Evolutionary conservation across 2,888 invertebrate genomes (phyloP).

Genomic region (Dascillus cervinus): DNA sequence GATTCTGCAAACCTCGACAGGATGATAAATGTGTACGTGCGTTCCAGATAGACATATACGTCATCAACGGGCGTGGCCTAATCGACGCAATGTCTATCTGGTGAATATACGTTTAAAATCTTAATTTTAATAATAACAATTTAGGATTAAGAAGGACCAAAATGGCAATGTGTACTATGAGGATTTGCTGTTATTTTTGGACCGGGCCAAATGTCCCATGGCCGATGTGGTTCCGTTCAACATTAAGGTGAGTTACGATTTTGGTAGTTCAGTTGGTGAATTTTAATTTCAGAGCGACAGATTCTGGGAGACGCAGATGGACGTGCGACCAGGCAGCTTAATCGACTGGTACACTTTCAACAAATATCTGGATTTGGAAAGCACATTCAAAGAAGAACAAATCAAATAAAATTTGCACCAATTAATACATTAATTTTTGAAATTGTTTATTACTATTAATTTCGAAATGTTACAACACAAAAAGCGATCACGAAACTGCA

Average conservation of each 20-base stretch:
- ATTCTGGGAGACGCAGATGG: background rate
- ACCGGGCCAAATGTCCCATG: constrained; percentile 53
- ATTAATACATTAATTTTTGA: no score
- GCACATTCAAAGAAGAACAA: constrained; percentile 33
- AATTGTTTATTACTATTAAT: no score
- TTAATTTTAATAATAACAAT: constrained; percentile 9
- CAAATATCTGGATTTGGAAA: constrained; percentile 42
- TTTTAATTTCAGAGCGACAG: background rate
- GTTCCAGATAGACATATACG: no score
- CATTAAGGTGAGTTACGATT: constrained; percentile 40
- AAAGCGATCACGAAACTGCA: no score
- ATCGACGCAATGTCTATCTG: background rate
- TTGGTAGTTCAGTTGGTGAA: background rate
- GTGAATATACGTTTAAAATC: constrained; percentile 6
- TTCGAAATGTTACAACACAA: no score
- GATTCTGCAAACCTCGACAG: constrained; percentile 59
- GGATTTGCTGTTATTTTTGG: constrained; percentile 64
- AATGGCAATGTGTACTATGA: constrained; percentile 57
- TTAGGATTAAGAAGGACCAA: constrained; percentile 56
- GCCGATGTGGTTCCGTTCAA: constrained; percentile 45
- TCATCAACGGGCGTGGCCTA: no score
- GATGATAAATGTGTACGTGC: constrained; percentile 58
- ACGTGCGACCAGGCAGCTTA: constrained; percentile 35
- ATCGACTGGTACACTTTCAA: constrained; percentile 47
- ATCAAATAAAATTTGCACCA: no score